Base-by-base conservation (phyloP, 2,888 invertebrate species). In the Spilarctia lutea region DNA sequence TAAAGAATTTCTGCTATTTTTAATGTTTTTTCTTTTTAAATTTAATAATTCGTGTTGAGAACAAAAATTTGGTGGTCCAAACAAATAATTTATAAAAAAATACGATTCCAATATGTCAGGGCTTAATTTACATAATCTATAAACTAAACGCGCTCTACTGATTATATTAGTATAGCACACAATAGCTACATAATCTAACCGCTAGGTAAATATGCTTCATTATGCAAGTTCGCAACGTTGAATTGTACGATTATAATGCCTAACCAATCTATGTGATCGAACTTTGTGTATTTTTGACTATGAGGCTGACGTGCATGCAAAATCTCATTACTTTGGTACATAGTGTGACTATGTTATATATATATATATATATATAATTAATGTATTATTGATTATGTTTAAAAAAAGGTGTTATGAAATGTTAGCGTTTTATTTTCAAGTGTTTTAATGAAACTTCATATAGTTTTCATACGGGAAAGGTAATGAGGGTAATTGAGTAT, bases 201-300 rank as follows among this genome's bases (percentile, higher is more conserved):
- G 33, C 33, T 48, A 30, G 48, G 60, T 39, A 68, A 72, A 68
- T 63, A 72, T 72, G 68, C 27, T 42, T 30, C n/a, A 45, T 33
- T 33, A 68, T 73, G 65, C 71, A 71, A 24, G 33, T 10, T 52
- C 8, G 52, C 33, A 71, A n/a, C 65, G 68, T 20, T 73, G 68
- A 42, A 33, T n/a, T 18, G 13, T 35, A 48, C 68, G n/a, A 35
- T 73, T 73, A 65, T 45, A 68, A 69, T 73, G 52, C 68, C 68
- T 11, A 63, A 33, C 20, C 68, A 33, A 63, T 63, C 30, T 30
- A 18, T 18, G 65, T 71, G 33, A 71, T 52, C 27, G 65, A 60
- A 56, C 42, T 63, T 65, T 68, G 63, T 73, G 48, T 72, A 66
- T 33, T 52, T 72, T 60, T 24, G 68, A 67, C 67, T 42, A 63